phyloP scores from a whole-genome alignment of 92 coral and sea anemone genomes.

The Bergia sp. region DNA sequence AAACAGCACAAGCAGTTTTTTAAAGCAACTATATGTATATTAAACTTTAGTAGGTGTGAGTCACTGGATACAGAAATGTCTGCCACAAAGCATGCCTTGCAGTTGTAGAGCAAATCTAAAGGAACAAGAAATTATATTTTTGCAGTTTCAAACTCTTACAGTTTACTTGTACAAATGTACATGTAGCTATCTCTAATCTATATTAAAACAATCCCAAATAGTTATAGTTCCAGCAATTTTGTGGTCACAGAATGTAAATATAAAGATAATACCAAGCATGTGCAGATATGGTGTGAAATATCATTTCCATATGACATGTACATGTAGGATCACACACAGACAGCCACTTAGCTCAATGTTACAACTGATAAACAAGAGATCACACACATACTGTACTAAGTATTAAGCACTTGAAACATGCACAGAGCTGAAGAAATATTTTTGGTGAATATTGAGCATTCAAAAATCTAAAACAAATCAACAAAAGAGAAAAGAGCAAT shows the following conservation, averaged over 20 bases:
- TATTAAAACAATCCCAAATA: neutral
- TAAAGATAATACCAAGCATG: constrained; percentile 18
- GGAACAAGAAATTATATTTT: neutral
- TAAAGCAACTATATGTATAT: neutral
- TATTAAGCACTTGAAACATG: neutral
- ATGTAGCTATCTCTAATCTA: neutral
- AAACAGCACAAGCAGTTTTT: neutral
- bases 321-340: constrained; percentile 25
- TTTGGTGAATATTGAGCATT: neutral
- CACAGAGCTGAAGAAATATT: neutral
- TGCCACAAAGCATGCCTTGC: neutral
- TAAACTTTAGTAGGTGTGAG: too few species aligned
- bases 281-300: constrained; percentile 17
- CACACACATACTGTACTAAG: neutral
- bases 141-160: neutral
- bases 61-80: neutral
- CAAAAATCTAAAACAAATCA: neutral
- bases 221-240: constrained; percentile 6
- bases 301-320: constrained; percentile 34
- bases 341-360: neutral
- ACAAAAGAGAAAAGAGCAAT: neutral
- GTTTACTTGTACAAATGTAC: neutral
- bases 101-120: neutral
- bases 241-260: neutral
- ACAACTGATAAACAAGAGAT: neutral